These are phyloP conservation scores for Progne subis DNA, from an alignment of 2,113 vertebrate species.

Conservation along the genomic window DNA sequence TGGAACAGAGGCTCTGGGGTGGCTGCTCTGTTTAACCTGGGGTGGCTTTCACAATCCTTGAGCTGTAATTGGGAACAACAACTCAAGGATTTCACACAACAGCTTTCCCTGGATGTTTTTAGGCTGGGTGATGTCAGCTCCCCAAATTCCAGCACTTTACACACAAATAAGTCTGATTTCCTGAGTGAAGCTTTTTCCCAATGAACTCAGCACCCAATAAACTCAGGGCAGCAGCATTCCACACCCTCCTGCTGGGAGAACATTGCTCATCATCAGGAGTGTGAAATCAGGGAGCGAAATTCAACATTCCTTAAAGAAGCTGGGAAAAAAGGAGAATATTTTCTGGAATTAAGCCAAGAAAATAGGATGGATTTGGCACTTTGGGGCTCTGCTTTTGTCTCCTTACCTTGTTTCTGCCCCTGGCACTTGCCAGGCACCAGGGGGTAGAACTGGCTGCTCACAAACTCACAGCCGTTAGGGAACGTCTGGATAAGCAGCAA, in stretches of 20 bases:
- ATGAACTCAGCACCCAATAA: neutral
- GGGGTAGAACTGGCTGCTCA: neutral
- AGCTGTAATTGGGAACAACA: neutral
- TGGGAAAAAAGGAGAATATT: neutral
- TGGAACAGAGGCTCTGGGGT: neutral
- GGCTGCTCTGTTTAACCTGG: too few relatives aligned
- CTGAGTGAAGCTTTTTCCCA: neutral
- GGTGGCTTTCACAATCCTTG: rapidly evolving
- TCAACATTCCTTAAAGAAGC: neutral
- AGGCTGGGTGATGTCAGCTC: neutral
- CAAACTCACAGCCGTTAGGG: neutral
- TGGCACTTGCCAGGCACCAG: neutral
- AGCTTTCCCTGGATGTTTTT: neutral
- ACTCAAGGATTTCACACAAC: neutral
- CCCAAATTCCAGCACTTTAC: neutral
- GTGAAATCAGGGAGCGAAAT: neutral
- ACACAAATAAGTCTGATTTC: neutral
- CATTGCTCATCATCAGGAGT: neutral
- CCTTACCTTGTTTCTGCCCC: neutral
- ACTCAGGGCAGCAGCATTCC: neutral
- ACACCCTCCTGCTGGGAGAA: neutral
- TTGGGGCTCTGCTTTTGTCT: neutral
- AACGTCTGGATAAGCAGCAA: neutral
- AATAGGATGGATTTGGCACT: neutral
- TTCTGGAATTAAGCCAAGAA: neutral